phyloP scores from a whole-genome alignment of 2,113 vertebrate species.

The Coturnix japonica region DNA sequence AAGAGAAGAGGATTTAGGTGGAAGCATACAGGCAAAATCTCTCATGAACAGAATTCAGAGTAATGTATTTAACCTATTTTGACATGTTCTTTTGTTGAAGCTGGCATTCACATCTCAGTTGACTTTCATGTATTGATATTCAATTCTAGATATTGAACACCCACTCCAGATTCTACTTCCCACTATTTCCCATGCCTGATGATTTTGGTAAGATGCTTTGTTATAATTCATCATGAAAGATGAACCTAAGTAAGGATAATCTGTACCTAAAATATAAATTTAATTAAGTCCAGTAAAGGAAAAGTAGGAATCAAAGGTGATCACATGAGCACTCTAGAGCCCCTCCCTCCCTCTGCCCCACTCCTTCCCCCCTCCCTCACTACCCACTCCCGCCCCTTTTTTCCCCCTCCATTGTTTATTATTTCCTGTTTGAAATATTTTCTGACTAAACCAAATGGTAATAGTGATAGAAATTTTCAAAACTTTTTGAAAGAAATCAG shows the following conservation, averaged over 20 bases:
- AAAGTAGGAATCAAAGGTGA: not conserved
- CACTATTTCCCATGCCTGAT: not conserved
- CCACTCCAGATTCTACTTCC: not conserved
- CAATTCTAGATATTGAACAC: not conserved
- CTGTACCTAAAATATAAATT: not conserved
- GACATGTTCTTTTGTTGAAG: not conserved
- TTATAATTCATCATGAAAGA: not conserved
- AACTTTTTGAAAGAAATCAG: not conserved
- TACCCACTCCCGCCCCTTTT: too few species aligned
- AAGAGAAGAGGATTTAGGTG: not conserved
- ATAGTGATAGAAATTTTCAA: not conserved
- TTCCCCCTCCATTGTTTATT: accelerated
- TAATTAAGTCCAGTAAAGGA: not conserved
- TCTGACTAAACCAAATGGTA: not conserved
- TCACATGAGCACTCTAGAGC: not conserved
- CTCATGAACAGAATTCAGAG: not conserved
- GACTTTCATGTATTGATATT: not conserved
- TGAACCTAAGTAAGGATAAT: not conserved
- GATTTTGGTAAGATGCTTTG: not conserved
- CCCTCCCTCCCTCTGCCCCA: accelerated
- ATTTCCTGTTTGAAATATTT: not conserved
- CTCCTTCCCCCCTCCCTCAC: accelerated
- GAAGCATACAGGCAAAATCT: not conserved
- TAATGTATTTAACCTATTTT: not conserved
- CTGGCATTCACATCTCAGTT: not conserved